These are phyloP conservation scores for Cremastobaeus sp. DNA, from an alignment of 2,888 invertebrate species.

Conservation along the genomic window DNA sequence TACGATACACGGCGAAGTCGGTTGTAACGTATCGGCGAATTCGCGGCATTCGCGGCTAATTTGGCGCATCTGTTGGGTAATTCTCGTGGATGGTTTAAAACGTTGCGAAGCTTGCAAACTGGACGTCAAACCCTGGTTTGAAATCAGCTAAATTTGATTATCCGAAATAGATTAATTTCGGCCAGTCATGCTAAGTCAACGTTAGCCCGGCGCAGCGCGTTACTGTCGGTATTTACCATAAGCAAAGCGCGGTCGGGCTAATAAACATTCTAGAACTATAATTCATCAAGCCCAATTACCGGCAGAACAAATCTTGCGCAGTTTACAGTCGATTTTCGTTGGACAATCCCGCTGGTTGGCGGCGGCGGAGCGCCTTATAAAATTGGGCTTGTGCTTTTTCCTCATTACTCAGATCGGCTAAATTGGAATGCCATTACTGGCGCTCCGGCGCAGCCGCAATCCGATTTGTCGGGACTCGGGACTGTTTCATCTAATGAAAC, in stretches of 20 bases:
- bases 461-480: neutral
- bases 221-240: slow-evolving; percentile 23
- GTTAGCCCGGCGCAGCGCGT: neutral
- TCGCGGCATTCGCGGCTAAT: too few relatives aligned
- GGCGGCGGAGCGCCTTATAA: slow-evolving; percentile 5
- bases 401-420: neutral
- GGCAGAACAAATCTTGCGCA: neutral
- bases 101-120: too few relatives aligned
- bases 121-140: neutral
- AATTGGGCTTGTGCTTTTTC: slow-evolving; percentile 9
- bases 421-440: slow-evolving; percentile 8
- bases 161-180: slow-evolving; percentile 30
- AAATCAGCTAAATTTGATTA: slow-evolving; percentile 38
- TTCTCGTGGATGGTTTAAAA: slow-evolving; percentile 33
- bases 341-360: too few relatives aligned
- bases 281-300: slow-evolving; percentile 11
- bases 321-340: neutral
- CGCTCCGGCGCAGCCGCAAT: neutral
- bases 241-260: slow-evolving; percentile 8
- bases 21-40: neutral
- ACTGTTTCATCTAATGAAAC: slow-evolving; percentile 8
- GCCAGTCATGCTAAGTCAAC: slow-evolving; percentile 35
- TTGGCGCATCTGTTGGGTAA: too few relatives aligned
- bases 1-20: slow-evolving; percentile 3
- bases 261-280: slow-evolving; percentile 21